Evolutionary conservation across 1,140 invertebrate genomes (phyloP).

Genomic region (Drosophila ogumai): DNA sequence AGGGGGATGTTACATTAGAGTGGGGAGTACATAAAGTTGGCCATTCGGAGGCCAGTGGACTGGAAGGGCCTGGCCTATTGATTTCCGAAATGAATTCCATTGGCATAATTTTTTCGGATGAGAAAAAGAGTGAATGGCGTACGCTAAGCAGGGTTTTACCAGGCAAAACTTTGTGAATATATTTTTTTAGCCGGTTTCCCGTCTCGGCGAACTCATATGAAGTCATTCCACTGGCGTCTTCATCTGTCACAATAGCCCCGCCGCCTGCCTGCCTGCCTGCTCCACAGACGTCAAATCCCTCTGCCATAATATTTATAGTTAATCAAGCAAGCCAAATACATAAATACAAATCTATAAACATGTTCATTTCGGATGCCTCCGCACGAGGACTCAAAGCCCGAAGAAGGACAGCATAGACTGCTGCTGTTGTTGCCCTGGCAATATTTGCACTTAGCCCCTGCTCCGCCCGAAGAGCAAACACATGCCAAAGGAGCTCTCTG

Average conservation of each 20-base stretch:
- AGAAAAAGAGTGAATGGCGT: not conserved
- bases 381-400: constrained; percentile 2
- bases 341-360: constrained; percentile 78
- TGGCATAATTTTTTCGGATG: not conserved
- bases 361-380: constrained; percentile 52
- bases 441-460: constrained; percentile 55
- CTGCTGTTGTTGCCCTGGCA: constrained; percentile 26
- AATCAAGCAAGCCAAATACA: constrained; percentile 79
- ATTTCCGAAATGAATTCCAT: constrained; percentile 12
- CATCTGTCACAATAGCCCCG: constrained; percentile 6
- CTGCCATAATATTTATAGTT: constrained; percentile 79
- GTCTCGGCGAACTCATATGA: constrained; percentile 7
- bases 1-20: constrained; percentile 31
- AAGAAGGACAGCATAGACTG: constrained; percentile 13
- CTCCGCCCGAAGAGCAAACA: constrained; percentile 32
- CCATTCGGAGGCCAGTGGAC: constrained; percentile 11
- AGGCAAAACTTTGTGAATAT: constrained; percentile 7
- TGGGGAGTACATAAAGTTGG: constrained; percentile 29
- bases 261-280: not conserved
- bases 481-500: constrained; percentile 54
- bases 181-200: constrained; percentile 5
- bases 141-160: not conserved
- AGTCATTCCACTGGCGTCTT: constrained; percentile 27
- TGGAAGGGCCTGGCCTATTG: constrained; percentile 4
- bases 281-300: constrained; percentile 49